Percentiles rank a stretch among this genome's conserved stretches.
phyloP scores from a whole-genome alignment of 2,797 vertebrate species.

The Enteromius mattozi region DNA sequence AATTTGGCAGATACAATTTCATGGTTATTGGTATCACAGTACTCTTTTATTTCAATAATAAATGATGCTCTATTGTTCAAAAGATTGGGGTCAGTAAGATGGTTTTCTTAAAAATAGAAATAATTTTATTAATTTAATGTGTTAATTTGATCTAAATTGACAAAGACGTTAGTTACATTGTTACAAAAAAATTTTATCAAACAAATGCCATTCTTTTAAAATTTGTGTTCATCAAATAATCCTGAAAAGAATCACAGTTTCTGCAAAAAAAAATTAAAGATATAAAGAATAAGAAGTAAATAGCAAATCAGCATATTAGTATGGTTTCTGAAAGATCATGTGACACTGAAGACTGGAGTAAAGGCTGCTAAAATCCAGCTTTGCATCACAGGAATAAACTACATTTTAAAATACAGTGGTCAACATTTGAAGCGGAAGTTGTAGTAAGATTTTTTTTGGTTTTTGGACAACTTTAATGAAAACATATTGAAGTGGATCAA shows the following conservation, averaged over 20 bases:
- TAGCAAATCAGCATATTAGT: background rate
- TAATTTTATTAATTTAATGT: background rate
- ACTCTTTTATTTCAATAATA: background rate
- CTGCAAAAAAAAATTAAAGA: background rate
- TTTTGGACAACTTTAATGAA: too few relatives aligned
- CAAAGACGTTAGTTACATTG: background rate
- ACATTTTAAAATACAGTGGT: background rate
- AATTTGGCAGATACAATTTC: background rate
- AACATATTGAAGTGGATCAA: too few relatives aligned
- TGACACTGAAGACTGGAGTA: background rate
- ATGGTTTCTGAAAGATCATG: background rate
- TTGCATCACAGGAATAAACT: background rate
- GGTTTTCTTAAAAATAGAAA: background rate
- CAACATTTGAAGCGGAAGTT: too few relatives aligned
- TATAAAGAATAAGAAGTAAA: background rate
- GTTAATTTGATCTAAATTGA: background rate
- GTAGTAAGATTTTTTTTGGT: too few relatives aligned
- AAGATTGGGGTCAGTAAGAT: background rate
- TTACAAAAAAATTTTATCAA: background rate
- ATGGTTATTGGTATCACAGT: background rate
- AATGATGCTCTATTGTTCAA: background rate
- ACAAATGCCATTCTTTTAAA: background rate
- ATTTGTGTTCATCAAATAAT: background rate
- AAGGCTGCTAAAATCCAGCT: background rate
- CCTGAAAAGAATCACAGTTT: background rate